Conservation (phyloP, 2,888 invertebrate genomes). For the Drosophila buzzatii region DNA sequence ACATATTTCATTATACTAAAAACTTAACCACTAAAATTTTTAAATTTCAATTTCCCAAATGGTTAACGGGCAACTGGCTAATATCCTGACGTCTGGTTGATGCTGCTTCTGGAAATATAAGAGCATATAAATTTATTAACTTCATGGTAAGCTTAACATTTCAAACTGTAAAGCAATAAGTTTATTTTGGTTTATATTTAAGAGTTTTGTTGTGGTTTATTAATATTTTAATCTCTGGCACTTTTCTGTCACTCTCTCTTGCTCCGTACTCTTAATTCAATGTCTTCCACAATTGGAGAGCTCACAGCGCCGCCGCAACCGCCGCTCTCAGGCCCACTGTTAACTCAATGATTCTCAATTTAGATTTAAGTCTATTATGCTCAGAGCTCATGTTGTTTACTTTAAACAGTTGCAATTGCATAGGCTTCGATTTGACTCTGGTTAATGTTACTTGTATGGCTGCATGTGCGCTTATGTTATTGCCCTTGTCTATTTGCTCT, state of each 20-base stretch:
- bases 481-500: not conserved
- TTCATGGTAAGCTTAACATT: not conserved
- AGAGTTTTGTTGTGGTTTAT: not conserved
- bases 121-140: not conserved
- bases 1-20: not conserved
- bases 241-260: not conserved
- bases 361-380: not conserved
- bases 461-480: not conserved
- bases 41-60: not conserved
- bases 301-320: not conserved
- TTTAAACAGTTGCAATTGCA: not conserved
- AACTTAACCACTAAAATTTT: not conserved
- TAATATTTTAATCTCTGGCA: too few relatives aligned
- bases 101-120: constrained; percentile 32
- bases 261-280: not conserved
- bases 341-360: not conserved
- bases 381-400: not conserved
- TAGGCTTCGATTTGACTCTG: not conserved
- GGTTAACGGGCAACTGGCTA: not conserved
- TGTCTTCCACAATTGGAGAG: not conserved
- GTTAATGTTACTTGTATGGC: not conserved
- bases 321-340: not conserved
- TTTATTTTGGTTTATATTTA: not conserved
- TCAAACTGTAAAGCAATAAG: too few relatives aligned
- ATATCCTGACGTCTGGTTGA: not conserved